Conservation (phyloP, 2,797 vertebrate genomes). For the Tarsius wallacei region DNA sequence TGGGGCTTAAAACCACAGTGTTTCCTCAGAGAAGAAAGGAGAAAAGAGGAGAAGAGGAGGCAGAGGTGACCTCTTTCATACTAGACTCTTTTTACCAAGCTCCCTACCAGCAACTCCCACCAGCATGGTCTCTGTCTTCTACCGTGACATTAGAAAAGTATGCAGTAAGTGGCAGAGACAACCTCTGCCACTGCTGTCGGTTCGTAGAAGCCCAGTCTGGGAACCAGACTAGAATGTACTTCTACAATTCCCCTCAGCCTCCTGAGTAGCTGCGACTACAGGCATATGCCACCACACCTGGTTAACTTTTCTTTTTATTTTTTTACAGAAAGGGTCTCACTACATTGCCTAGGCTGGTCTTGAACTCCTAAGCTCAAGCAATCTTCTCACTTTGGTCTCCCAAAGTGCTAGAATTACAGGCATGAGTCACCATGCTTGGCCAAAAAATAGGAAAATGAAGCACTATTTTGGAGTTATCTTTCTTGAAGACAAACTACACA, state of each 20-base stretch:
- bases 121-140: not conserved
- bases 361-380: too few relatives aligned
- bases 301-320: too few relatives aligned
- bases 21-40: not conserved
- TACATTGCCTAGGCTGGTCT: too few relatives aligned
- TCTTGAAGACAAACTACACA: constrained; percentile 23
- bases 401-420: too few relatives aligned
- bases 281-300: too few relatives aligned
- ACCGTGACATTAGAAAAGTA: not conserved
- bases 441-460: not conserved
- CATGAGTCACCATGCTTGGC: not conserved
- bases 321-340: too few relatives aligned
- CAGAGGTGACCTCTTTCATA: not conserved
- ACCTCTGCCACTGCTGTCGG: not conserved
- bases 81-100: not conserved
- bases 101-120: not conserved
- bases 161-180: not conserved
- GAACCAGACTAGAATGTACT: not conserved
- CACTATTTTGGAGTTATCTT: not conserved
- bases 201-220: not conserved
- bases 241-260: not conserved
- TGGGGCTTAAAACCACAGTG: not conserved
- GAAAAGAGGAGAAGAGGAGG: not conserved
- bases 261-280: too few relatives aligned
- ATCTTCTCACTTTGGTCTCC: too few relatives aligned